phyloP scores from a whole-genome alignment of 2,888 invertebrate species.

The Conops quadrifasciatus region DNA sequence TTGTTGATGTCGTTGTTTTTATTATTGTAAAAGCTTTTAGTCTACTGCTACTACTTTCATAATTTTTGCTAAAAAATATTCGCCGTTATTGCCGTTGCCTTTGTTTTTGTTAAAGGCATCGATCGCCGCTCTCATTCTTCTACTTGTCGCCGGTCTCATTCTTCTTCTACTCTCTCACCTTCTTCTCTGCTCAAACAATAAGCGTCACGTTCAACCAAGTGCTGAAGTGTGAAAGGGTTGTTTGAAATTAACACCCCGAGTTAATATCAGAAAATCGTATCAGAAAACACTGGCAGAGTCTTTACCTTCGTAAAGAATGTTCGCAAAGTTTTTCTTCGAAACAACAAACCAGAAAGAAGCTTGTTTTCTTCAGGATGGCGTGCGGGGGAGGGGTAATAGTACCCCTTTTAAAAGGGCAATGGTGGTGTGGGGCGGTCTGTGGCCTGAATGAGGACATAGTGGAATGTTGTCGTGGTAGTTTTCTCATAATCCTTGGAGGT shows the following conservation, averaged over 20 bases:
- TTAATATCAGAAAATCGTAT: constrained; percentile 39
- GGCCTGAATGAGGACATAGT: no score
- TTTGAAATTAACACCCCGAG: constrained; percentile 33
- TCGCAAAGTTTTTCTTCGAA: no score
- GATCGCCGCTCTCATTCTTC: not conserved
- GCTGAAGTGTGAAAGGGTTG: constrained; percentile 37
- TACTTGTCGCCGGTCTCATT: not conserved
- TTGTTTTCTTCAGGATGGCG: not conserved
- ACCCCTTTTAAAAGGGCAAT: not conserved
- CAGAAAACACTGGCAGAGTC: constrained; percentile 18
- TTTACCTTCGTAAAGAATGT: no score
- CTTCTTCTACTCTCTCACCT: no score
- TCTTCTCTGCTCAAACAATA: not conserved
- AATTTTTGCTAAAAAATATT: constrained; percentile 26
- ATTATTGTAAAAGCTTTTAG: constrained; percentile 36
- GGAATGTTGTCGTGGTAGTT: not conserved
- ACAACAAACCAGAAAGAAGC: not conserved
- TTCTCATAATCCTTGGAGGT: not conserved
- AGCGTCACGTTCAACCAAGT: constrained; percentile 12
- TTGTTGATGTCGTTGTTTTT: constrained; percentile 21
- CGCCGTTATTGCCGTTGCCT: constrained; percentile 36
- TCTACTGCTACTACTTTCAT: constrained; percentile 13
- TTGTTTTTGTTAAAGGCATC: constrained; percentile 28
- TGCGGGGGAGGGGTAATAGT: not conserved
- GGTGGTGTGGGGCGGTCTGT: no score